phyloP scores from a whole-genome alignment of 1,140 invertebrate genomes.

The Caenorhabditis latens region DNA sequence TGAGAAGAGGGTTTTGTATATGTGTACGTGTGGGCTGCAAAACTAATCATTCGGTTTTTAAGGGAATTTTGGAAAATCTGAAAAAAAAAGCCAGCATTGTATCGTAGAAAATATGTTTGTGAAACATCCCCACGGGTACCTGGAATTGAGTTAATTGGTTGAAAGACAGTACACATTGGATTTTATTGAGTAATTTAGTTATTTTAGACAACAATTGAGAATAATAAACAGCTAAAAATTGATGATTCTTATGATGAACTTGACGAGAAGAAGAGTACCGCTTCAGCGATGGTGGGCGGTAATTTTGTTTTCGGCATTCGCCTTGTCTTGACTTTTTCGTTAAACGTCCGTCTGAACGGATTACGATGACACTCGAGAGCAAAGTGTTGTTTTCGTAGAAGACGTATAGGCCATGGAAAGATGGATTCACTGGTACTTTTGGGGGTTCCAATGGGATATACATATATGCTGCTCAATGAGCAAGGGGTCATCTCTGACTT shows the following conservation, averaged over 20 bases:
- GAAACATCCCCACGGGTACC: too few relatives aligned
- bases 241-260: not conserved
- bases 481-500: constrained; percentile 43
- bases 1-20: constrained; percentile 20
- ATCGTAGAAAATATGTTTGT: too few relatives aligned
- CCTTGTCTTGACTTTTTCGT: constrained; percentile 7
- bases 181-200: too few relatives aligned
- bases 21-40: not conserved
- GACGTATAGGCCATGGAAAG: not conserved
- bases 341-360: constrained; percentile 16
- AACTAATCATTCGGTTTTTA: not conserved
- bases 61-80: not conserved
- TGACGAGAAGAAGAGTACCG: not conserved
- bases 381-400: constrained; percentile 19
- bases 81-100: not conserved
- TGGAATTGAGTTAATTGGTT: too few relatives aligned
- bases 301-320: constrained; percentile 12
- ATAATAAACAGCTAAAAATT: too few relatives aligned
- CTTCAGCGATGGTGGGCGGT: not conserved
- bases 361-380: constrained; percentile 18
- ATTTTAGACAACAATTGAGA: too few relatives aligned
- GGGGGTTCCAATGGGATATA: not conserved
- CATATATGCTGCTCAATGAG: not conserved
- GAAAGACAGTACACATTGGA: too few relatives aligned
- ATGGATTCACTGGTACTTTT: constrained; percentile 30